These are phyloP conservation scores for Protophormia terraenovae DNA, from an alignment of 2,888 invertebrate genomes.

Conservation along the genomic window DNA sequence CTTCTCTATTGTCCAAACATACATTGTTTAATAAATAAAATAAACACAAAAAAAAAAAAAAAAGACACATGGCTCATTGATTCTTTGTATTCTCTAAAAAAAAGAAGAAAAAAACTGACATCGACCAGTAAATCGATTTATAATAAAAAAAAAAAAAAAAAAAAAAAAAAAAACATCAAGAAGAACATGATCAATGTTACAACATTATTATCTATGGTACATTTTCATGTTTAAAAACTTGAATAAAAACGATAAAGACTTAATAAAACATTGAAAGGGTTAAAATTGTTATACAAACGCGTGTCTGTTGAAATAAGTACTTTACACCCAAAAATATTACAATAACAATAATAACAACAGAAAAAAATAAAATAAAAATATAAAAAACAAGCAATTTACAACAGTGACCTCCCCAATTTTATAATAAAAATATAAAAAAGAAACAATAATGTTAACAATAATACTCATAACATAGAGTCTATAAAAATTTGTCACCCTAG, in stretches of 20 bases:
- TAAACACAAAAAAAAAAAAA: conserved; percentile 20
- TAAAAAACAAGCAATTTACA: conserved; percentile 52
- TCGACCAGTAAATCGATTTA: conserved; percentile 57
- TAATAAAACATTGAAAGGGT: conserved; percentile 48
- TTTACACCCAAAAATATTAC: conserved; percentile 47
- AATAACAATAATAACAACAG: conserved; percentile 13
- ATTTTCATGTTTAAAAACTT: conserved; percentile 28
- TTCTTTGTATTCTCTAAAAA: not conserved
- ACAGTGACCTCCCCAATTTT: conserved; percentile 42
- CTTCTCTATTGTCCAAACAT: conserved; percentile 20
- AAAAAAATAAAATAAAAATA: too few relatives aligned
- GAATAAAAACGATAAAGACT: conserved; percentile 20
- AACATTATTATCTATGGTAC: conserved; percentile 32
- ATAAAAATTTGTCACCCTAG: conserved; percentile 80
- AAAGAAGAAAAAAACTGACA: not conserved
- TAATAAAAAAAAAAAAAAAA: conserved; percentile 8
- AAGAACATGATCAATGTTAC: conserved; percentile 18
- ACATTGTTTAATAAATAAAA: conserved; percentile 7
- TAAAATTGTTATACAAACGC: conserved; percentile 21
- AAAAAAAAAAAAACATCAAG: conserved; percentile 25
- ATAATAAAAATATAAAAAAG: not conserved
- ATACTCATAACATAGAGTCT: conserved; percentile 69
- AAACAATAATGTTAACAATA: conserved; percentile 22
- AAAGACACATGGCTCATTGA: conserved; percentile 66
- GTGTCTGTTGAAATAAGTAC: conserved; percentile 4